Base-by-base conservation (phyloP, 2,797 vertebrate genomes). In the Characodon lateralis region DNA sequence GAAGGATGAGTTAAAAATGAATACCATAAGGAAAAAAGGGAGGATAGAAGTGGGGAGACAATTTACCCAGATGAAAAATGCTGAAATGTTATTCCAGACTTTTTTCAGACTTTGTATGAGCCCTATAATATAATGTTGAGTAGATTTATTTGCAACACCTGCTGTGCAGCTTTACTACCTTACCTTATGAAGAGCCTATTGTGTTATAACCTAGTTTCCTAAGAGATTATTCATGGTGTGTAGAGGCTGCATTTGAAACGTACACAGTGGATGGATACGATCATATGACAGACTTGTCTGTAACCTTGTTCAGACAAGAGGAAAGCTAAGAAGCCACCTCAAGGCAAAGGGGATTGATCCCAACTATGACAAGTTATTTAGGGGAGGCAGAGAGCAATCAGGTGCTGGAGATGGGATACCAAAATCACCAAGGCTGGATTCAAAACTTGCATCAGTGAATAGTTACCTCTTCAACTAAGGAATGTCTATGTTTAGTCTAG, bases 151-250 rank as follows among this genome's bases (percentile, higher is more conserved):
- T 41, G 8, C 6, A 66, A 77, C 65, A 71, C 78, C 83, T 70
- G 80, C 74, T 69, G 41, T 70, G 50, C 71, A 18, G 50, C 87
- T 85, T 88, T 83, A 85, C 79, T 76, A 77, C 80, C 71, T 85
- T 61, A 53, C 78, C 82, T 89, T 83, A 89, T 93, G 91, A 94
- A 92, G 89, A 90, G 89, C 80, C 91, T 82, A 90, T 94, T 94
- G 92, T 93, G 83, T 85, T 90, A 78, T 90, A 93, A 93, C 91
- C 92, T 84, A 93, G 88, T 93, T 94, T 94, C 83, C 87, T 76
- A 87, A 83, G 88, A 88, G 79, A 89, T 93, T 90, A 94, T 91
- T 94, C 91, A 92, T 87, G 75, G 89, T 86, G 90, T 92, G 91
- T 90, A 90, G 88, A 78, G 82, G 53, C 75, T 61, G 68, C 83